Conservation (phyloP, 2,113 vertebrate genomes). For the Plecotus auritus region DNA sequence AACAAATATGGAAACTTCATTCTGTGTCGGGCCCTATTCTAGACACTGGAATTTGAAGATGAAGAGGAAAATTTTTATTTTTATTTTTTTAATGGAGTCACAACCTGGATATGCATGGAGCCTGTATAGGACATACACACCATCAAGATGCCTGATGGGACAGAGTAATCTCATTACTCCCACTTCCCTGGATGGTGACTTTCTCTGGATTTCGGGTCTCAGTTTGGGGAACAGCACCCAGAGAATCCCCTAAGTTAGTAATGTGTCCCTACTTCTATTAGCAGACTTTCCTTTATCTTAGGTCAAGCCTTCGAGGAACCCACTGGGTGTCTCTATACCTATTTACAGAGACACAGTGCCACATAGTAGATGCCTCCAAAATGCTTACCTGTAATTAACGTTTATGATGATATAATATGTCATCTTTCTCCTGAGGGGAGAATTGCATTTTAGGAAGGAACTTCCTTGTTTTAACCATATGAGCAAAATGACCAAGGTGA, state of each 20-base stretch:
- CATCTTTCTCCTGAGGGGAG: neutral
- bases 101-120: neutral
- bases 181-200: no score
- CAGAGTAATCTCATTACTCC: accelerated
- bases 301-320: neutral
- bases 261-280: neutral
- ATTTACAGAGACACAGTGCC: neutral
- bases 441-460: neutral
- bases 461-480: neutral
- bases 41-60: neutral
- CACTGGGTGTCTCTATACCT: neutral
- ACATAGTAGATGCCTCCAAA: neutral
- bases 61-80: neutral
- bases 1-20: neutral
- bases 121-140: accelerated
- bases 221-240: neutral
- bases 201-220: neutral
- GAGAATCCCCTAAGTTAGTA: neutral
- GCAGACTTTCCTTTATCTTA: neutral
- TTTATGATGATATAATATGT: neutral
- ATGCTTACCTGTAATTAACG: neutral
- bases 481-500: neutral
- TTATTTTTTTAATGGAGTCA: neutral
- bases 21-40: neutral
- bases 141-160: neutral